Percentiles rank a stretch among this genome's conserved stretches.
phyloP scores from a whole-genome alignment of 1,140 invertebrate genomes.

The Trichoplusia ni region DNA sequence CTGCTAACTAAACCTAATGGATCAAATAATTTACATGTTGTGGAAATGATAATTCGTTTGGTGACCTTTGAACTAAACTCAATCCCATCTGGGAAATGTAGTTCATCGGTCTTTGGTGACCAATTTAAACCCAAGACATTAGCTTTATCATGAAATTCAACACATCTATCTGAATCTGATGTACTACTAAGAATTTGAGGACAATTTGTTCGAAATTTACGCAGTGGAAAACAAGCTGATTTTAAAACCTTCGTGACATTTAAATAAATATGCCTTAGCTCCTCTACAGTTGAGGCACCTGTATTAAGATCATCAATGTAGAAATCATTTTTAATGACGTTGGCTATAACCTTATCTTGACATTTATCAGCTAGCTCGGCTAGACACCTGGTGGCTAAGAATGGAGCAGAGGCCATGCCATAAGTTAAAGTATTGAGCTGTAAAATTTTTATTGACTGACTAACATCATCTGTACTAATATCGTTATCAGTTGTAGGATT shows the following conservation, averaged over 20 bases:
- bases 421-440: slow-evolving; percentile 43
- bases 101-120: slow-evolving; percentile 29
- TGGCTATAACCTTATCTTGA: slow-evolving; percentile 37
- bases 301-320: slow-evolving; percentile 35
- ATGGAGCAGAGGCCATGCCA: slow-evolving; percentile 36
- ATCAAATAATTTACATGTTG: slow-evolving; percentile 51
- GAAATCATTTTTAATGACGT: slow-evolving; percentile 42
- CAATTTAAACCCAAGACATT: slow-evolving; percentile 43
- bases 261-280: slow-evolving; percentile 5
- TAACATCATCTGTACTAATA: too few relatives aligned
- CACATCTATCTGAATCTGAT: background rate
- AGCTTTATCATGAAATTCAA: slow-evolving; percentile 14
- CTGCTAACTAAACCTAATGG: slow-evolving; percentile 54
- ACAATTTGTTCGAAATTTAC: slow-evolving; percentile 36
- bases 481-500: too few relatives aligned
- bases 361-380: slow-evolving; percentile 34
- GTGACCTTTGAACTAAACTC: background rate
- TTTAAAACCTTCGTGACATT: slow-evolving; percentile 4
- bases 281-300: background rate
- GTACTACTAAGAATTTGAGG: too few relatives aligned
- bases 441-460: slow-evolving; percentile 5
- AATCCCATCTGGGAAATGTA: slow-evolving; percentile 4
- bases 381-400: slow-evolving; percentile 38
- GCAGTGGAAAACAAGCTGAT: slow-evolving; percentile 18
- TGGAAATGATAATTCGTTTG: slow-evolving; percentile 45